A percentile compares a stretch with the other conserved stretches of the same genome.
Evolutionary conservation across 2,888 invertebrate genomes (phyloP).

Genomic region (Lycaena phlaeas): DNA sequence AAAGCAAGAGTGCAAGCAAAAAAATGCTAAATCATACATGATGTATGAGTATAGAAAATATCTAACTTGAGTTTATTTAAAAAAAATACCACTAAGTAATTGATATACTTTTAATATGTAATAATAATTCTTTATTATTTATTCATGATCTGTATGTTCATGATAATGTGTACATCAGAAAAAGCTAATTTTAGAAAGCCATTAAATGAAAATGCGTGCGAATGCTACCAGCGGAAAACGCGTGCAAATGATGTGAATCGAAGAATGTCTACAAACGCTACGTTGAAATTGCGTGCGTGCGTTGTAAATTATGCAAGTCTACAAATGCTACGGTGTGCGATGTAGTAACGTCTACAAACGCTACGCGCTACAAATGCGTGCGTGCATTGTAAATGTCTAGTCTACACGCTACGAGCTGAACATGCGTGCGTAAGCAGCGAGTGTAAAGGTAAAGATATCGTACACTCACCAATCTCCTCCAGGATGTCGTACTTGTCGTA

Average conservation of each 20-base stretch:
- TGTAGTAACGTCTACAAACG: neutral
- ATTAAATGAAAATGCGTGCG: no score
- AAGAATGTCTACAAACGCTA: neutral
- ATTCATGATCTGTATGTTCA: no score
- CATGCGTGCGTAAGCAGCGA: constrained; percentile 12
- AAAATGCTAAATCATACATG: neutral
- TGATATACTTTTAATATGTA: no score
- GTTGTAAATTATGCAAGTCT: neutral
- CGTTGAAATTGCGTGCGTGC: neutral
- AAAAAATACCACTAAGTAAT: no score
- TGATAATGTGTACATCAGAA: no score
- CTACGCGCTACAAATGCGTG: neutral
- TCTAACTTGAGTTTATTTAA: neutral
- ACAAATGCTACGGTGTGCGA: no score
- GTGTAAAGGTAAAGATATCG: constrained; percentile 10
- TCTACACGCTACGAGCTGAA: neutral
- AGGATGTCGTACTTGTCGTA: constrained; percentile 99
- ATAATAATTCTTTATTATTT: no score
- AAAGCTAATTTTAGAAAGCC: no score
- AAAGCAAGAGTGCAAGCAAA: neutral
- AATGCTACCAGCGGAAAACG: no score
- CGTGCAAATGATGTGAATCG: neutral
- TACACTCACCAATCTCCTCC: constrained; percentile 92
- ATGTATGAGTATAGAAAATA: no score
- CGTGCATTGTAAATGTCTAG: no score